A percentile compares a stretch with the other conserved stretches of the same genome.
These are phyloP conservation scores for Sebastes hubbsi DNA, from an alignment of 2,797 vertebrate genomes.

Conservation along the genomic window DNA sequence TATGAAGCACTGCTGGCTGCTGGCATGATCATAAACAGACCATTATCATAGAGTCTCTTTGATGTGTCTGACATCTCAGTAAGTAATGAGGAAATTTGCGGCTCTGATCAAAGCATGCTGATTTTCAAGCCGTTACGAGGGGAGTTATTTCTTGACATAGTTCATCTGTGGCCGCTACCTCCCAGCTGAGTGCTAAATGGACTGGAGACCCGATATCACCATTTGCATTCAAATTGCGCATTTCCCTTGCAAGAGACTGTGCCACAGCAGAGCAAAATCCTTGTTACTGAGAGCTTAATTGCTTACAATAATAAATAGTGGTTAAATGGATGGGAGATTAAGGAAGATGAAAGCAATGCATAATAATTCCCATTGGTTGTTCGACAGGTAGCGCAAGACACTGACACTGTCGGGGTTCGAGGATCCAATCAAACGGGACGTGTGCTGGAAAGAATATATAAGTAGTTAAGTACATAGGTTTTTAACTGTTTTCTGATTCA, in stretches of 20 bases:
- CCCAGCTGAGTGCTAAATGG: constrained; percentile 47
- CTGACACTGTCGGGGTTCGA: background rate
- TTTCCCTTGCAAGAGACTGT: constrained; percentile 8
- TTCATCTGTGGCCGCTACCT: constrained; percentile 38
- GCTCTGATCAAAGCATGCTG: constrained; percentile 32
- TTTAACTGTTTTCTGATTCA: background rate
- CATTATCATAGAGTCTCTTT: constrained; percentile 36
- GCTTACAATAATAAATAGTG: constrained; percentile 33
- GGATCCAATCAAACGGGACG: background rate
- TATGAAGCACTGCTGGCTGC: constrained; percentile 7
- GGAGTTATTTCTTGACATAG: constrained; percentile 25
- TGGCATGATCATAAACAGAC: constrained; percentile 42
- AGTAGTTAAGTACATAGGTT: background rate
- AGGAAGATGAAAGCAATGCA: constrained; percentile 13
- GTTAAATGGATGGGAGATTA: constrained; percentile 32
- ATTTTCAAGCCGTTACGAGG: constrained; percentile 31
- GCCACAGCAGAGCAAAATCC: background rate
- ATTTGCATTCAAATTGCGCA: constrained; percentile 49
- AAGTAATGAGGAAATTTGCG: constrained; percentile 54
- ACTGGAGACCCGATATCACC: constrained; percentile 36
- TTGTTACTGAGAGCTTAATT: constrained; percentile 24
- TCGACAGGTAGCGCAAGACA: constrained; percentile 2
- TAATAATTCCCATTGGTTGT: constrained; percentile 3
- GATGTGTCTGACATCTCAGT: constrained; percentile 38
- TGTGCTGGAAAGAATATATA: background rate